Conservation (phyloP, 2,113 vertebrate species). For the Zootoca vivipara region DNA sequence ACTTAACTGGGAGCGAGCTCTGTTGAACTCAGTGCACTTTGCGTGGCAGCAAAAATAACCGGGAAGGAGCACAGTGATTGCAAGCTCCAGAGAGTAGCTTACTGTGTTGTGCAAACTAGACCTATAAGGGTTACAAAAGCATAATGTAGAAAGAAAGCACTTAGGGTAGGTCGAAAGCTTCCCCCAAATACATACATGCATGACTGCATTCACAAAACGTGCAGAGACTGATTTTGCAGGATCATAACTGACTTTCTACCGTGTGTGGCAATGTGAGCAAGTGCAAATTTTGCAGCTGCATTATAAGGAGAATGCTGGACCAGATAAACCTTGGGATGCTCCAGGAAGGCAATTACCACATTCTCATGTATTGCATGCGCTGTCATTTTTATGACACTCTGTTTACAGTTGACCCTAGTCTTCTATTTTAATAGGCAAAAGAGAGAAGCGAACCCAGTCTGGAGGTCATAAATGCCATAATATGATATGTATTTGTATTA, state of each 20-base stretch:
- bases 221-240: too few relatives aligned
- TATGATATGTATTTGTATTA: constrained; percentile 3
- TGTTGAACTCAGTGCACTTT: too few relatives aligned
- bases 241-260: not conserved
- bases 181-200: too few relatives aligned
- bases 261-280: not conserved
- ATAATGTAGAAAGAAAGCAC: too few relatives aligned
- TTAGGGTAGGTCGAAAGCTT: too few relatives aligned
- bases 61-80: too few relatives aligned
- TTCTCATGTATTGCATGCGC: not conserved
- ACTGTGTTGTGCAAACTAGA: too few relatives aligned
- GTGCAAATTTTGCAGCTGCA: not conserved
- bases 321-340: not conserved
- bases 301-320: not conserved
- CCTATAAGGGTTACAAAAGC: too few relatives aligned
- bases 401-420: not conserved
- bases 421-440: constrained; percentile 5
- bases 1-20: too few relatives aligned
- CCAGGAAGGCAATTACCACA: not conserved
- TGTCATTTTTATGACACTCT: not conserved
- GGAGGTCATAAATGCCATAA: not conserved
- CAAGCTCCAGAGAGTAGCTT: too few relatives aligned
- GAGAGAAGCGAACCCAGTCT: not conserved
- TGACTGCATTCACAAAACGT: too few relatives aligned
- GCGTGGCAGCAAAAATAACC: too few relatives aligned